Percentiles rank a stretch among this genome's conserved stretches.
These are phyloP conservation scores for Autographa gamma DNA, from an alignment of 2,888 invertebrate genomes.

Conservation along the genomic window DNA sequence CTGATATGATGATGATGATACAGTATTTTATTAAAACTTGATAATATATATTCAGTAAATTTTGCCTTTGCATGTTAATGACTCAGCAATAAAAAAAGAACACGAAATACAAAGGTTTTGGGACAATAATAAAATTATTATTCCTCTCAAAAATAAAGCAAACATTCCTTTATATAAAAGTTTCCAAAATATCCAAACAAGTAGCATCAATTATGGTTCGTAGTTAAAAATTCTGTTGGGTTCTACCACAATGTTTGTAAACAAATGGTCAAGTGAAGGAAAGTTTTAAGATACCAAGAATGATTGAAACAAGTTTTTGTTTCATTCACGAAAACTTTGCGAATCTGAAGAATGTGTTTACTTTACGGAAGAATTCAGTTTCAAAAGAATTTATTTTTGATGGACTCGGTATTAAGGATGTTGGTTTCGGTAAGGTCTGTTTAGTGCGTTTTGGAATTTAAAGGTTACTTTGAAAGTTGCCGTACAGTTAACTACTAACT, in stretches of 20 bases:
- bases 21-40: too few species aligned
- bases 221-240: constrained; percentile 16
- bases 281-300: constrained; percentile 13
- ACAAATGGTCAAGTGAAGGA: constrained; percentile 17
- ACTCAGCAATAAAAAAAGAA: too few species aligned
- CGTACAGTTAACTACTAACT: too few species aligned
- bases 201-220: neutral
- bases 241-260: constrained; percentile 27
- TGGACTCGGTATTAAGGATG: neutral
- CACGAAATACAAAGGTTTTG: too few species aligned
- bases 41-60: too few species aligned
- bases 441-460: too few species aligned
- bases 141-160: neutral
- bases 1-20: too few species aligned
- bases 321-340: neutral
- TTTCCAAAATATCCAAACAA: neutral
- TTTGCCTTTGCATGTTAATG: too few species aligned
- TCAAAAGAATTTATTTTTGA: neutral
- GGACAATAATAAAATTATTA: too few species aligned
- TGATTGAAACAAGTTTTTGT: neutral
- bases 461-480: too few species aligned
- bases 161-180: neutral
- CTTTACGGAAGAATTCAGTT: neutral
- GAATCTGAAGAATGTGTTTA: constrained; percentile 3
- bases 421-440: neutral